phyloP scores from a whole-genome alignment of 1,140 invertebrate genomes.

The Pogonomyrmex barbatus region DNA sequence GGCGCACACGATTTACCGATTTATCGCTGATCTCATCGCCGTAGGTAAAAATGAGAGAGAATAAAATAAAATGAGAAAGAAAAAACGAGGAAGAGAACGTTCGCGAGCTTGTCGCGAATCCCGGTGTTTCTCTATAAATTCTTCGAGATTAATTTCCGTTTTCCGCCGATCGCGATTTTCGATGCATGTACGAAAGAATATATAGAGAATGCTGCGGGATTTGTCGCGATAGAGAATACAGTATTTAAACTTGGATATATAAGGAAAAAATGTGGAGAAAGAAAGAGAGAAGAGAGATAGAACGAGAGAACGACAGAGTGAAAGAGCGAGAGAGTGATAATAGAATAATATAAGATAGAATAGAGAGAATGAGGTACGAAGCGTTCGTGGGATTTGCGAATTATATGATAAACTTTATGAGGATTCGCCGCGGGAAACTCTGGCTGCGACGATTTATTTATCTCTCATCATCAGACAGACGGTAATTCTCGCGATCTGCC shows the following conservation, averaged over 20 bases:
- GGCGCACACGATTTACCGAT: slow-evolving; percentile 44
- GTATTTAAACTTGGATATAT: slow-evolving; percentile 5
- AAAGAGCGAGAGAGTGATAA: not conserved
- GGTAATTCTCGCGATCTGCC: slow-evolving; percentile 14
- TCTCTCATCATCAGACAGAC: not conserved
- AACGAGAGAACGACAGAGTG: not conserved
- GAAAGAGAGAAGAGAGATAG: not conserved
- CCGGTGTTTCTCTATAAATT: slow-evolving; percentile 24
- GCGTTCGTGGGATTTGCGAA: slow-evolving; percentile 75
- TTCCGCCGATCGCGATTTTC: not conserved
- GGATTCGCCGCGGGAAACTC: slow-evolving; percentile 82
- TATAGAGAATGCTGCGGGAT: slow-evolving; percentile 24
- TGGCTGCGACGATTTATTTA: slow-evolving; percentile 43
- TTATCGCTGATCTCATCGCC: slow-evolving; percentile 10
- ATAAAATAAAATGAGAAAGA: not conserved
- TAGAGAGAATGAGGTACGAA: slow-evolving; percentile 47
- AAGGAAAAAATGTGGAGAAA: not conserved
- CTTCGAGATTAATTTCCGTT: slow-evolving; percentile 51
- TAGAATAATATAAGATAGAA: slow-evolving; percentile 5
- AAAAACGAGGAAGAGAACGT: not conserved
- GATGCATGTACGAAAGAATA: slow-evolving; percentile 32
- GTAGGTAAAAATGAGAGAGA: not conserved
- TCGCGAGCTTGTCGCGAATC: slow-evolving; percentile 25
- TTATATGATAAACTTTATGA: slow-evolving; percentile 78
- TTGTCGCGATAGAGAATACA: slow-evolving; percentile 34